Percentiles rank a stretch among this genome's conserved stretches.
phyloP scores from a whole-genome alignment of 2,888 invertebrate species.

The Teleogryllus oceanicus region DNA sequence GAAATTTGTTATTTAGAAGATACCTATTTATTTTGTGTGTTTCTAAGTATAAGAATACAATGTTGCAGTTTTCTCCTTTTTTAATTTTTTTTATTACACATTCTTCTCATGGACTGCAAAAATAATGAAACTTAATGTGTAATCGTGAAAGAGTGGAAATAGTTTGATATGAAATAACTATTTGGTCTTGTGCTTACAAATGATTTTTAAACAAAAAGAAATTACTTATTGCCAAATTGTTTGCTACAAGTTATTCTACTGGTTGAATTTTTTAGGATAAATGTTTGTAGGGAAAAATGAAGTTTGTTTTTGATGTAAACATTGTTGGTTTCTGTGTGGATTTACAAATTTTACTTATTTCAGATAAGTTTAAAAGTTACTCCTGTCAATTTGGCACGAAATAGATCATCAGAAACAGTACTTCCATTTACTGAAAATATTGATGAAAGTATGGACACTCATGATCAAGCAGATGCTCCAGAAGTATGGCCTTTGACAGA shows the following conservation, averaged over 20 bases:
- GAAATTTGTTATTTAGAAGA: background rate
- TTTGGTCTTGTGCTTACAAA: too few relatives aligned
- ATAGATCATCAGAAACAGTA: constrained; percentile 33
- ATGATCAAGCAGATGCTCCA: constrained; percentile 46
- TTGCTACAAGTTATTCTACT: background rate
- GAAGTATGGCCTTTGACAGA: constrained; percentile 51
- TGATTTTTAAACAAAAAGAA: background rate
- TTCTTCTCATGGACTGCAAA: too few relatives aligned
- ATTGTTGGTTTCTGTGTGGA: background rate
- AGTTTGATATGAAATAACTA: too few relatives aligned
- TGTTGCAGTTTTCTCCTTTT: too few relatives aligned
- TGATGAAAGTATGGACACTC: constrained; percentile 49
- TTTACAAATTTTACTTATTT: constrained; percentile 9
- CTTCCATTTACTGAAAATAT: constrained; percentile 38
- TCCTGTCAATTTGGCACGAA: constrained; percentile 60
- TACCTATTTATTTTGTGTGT: too few relatives aligned
- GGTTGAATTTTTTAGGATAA: background rate
- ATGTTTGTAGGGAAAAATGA: background rate
- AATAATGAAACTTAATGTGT: too few relatives aligned
- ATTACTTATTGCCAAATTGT: background rate
- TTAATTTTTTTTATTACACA: too few relatives aligned
- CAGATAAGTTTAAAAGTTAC: constrained; percentile 56
- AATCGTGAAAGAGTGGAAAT: too few relatives aligned
- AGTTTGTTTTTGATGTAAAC: background rate
- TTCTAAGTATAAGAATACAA: too few relatives aligned